phyloP scores from a whole-genome alignment of 2,888 invertebrate species.

The Stenchaetothrips biformis region DNA sequence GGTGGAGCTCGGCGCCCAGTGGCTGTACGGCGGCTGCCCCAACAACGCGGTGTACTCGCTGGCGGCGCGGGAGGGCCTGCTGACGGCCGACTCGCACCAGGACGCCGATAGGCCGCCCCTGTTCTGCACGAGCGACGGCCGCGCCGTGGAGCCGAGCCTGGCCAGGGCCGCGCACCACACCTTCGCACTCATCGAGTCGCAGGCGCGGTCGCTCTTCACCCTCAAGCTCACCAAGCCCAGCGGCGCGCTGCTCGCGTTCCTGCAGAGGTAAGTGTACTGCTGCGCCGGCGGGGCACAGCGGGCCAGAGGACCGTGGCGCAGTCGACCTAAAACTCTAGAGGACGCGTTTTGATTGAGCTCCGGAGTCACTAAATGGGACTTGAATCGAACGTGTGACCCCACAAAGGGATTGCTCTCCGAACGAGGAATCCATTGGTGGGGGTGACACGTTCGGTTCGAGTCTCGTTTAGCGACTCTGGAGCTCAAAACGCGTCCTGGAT shows the following conservation, averaged over 20 bases:
- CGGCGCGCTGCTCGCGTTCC: slow-evolving; percentile 60
- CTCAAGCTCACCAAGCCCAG: slow-evolving; percentile 59
- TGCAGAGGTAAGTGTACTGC: slow-evolving; percentile 44
- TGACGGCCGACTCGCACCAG: slow-evolving; percentile 45
- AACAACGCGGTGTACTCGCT: slow-evolving; percentile 66
- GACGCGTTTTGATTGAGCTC: too few species aligned
- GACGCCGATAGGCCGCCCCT: slow-evolving; percentile 55
- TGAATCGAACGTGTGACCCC: too few species aligned
- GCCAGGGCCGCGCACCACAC: slow-evolving; percentile 61
- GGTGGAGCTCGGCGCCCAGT: slow-evolving; percentile 72
- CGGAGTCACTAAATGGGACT: too few species aligned
- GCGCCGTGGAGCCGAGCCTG: slow-evolving; percentile 59
- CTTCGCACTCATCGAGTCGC: slow-evolving; percentile 62
- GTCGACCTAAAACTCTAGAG: too few species aligned
- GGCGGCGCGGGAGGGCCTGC: slow-evolving; percentile 62
- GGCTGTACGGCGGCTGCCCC: slow-evolving; percentile 65
- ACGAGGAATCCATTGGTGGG: too few species aligned
- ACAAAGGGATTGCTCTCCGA: too few species aligned
- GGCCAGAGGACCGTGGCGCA: background rate
- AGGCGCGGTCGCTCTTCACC: slow-evolving; percentile 58
- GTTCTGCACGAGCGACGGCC: slow-evolving; percentile 65
- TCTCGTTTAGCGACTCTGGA: too few species aligned
- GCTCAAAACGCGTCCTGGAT: too few species aligned
- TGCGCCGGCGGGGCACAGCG: too few species aligned
- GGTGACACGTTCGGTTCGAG: too few species aligned